Conservation (phyloP, 2,888 invertebrate genomes). For the Smittia aterrima region DNA sequence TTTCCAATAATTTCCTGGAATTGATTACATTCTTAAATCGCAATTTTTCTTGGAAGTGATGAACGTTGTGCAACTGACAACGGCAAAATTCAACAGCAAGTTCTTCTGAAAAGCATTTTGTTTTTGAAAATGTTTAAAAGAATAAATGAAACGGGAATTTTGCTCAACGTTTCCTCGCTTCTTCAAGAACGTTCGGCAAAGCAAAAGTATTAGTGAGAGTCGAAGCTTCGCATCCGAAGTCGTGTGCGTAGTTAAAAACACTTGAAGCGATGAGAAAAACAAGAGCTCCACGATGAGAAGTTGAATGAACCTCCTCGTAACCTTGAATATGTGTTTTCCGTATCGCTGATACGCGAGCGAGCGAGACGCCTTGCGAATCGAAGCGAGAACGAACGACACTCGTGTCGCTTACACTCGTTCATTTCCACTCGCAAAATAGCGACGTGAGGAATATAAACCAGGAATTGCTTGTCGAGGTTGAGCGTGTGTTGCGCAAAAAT, state of each 20-base stretch:
- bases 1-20: too few relatives aligned
- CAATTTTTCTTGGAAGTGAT: too few relatives aligned
- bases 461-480: neutral
- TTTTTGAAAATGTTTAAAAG: too few relatives aligned
- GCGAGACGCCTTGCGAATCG: neutral
- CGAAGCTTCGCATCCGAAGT: neutral
- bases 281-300: conserved; percentile 13
- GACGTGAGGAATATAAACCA: neutral
- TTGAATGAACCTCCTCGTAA: conserved; percentile 26
- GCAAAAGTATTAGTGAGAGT: too few relatives aligned
- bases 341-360: neutral
- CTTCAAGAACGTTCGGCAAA: too few relatives aligned
- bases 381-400: neutral
- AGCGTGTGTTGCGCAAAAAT: conserved; percentile 1
- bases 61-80: too few relatives aligned
- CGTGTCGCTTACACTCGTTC: neutral
- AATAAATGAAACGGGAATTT: conserved; percentile 22
- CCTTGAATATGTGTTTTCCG: conserved; percentile 35
- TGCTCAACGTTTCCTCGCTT: too few relatives aligned
- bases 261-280: conserved; percentile 37
- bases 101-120: too few relatives aligned
- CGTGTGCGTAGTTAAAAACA: conserved; percentile 25
- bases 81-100: too few relatives aligned
- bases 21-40: too few relatives aligned
- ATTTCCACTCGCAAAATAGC: neutral